Evolutionary conservation across 92 coral and sea anemone species (phyloP).

Genomic region (Paramuricea clavata): DNA sequence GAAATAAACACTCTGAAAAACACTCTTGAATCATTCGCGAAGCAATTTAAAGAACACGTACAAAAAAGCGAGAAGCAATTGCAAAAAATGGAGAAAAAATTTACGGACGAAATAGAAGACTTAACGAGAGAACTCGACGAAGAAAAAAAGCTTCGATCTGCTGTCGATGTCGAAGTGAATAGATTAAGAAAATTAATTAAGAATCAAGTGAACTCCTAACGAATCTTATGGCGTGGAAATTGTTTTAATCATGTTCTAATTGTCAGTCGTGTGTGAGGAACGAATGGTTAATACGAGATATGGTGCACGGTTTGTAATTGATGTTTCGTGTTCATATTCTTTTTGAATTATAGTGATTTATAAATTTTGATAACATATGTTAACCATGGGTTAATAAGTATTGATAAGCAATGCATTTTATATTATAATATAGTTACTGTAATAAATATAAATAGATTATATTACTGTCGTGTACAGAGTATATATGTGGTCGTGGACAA

Average conservation of each 20-base stretch:
- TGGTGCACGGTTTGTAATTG: conserved; percentile 11
- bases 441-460: conserved; percentile 16
- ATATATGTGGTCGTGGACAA: no score
- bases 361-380: conserved; percentile 14
- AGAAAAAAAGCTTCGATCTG: conserved; percentile 84
- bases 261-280: neutral
- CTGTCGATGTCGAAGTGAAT: conserved; percentile 87
- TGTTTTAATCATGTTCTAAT: neutral
- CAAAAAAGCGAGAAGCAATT: conserved; percentile 62
- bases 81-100: conserved; percentile 73
- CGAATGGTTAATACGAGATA: neutral
- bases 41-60: conserved; percentile 71
- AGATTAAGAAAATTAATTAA: conserved; percentile 66
- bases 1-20: conserved; percentile 77
- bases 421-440: conserved; percentile 9
- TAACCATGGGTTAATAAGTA: conserved; percentile 3
- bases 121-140: conserved; percentile 92
- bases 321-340: conserved; percentile 10
- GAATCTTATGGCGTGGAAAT: neutral
- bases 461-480: neutral
- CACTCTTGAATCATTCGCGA: conserved; percentile 58
- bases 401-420: neutral
- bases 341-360: conserved; percentile 20
- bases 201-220: conserved; percentile 26
- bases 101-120: conserved; percentile 72